phyloP scores from a whole-genome alignment of 2,113 vertebrate genomes.

The Pseudorhombus dupliciocellatus region DNA sequence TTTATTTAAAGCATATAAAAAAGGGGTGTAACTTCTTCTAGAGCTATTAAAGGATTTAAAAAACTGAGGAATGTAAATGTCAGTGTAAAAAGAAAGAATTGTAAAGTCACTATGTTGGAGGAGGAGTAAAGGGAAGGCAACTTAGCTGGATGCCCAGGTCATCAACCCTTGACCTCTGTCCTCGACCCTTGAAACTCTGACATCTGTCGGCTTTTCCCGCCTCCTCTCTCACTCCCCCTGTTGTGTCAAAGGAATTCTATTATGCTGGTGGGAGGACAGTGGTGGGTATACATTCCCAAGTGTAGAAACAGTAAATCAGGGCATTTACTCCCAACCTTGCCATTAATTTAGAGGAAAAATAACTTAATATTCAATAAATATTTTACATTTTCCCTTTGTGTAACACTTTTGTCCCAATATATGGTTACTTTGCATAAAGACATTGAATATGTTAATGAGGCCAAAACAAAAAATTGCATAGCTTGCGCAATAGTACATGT shows the following conservation, averaged over 20 bases:
- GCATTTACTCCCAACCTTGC: too few relatives aligned
- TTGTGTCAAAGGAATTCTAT: conserved; percentile 60
- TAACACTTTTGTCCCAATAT: too few relatives aligned
- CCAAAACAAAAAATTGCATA: too few relatives aligned
- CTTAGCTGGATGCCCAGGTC: conserved; percentile 69
- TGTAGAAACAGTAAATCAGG: too few relatives aligned
- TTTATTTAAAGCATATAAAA: neutral
- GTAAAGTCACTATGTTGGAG: conserved; percentile 63
- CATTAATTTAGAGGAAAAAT: too few relatives aligned
- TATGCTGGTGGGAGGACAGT: conserved; percentile 38
- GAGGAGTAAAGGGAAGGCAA: conserved; percentile 53
- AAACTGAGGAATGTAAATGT: conserved; percentile 27
- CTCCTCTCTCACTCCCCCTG: conserved; percentile 39
- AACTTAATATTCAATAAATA: too few relatives aligned
- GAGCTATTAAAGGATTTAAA: neutral
- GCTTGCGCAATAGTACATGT: neutral
- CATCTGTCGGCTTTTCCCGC: conserved; percentile 75
- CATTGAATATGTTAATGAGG: too few relatives aligned
- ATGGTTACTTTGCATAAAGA: too few relatives aligned
- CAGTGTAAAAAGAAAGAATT: conserved; percentile 62
- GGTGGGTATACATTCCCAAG: neutral
- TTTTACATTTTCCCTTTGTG: too few relatives aligned
- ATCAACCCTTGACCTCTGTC: conserved; percentile 76
- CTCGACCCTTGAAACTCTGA: conserved; percentile 72
- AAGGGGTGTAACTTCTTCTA: neutral